Conservation (phyloP, 1,140 invertebrate species). For the Trachelipus rathkii region DNA sequence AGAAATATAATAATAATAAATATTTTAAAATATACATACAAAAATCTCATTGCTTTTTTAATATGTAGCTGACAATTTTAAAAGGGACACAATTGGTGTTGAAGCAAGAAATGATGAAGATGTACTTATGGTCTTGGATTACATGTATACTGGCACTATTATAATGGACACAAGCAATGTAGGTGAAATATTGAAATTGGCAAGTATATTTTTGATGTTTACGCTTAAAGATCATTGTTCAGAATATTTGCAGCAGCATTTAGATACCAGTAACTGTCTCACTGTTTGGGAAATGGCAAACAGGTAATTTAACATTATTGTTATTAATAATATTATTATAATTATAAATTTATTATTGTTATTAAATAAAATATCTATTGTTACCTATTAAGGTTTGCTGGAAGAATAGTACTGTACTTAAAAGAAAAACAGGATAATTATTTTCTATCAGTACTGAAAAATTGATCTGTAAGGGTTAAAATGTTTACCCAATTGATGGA, state of each 20-base stretch:
- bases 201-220: conserved; percentile 62
- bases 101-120: conserved; percentile 58
- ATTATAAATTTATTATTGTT: too few relatives aligned
- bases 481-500: too few relatives aligned
- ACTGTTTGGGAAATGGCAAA: conserved; percentile 56
- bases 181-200: conserved; percentile 59
- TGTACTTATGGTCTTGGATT: conserved; percentile 62
- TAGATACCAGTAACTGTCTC: conserved; percentile 62
- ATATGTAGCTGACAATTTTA: conserved; percentile 49
- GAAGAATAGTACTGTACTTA: too few relatives aligned
- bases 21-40: not conserved
- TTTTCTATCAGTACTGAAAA: too few relatives aligned
- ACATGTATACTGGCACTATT: conserved; percentile 64
- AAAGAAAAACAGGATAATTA: too few relatives aligned
- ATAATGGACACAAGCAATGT: conserved; percentile 61
- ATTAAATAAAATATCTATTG: too few relatives aligned
- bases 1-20: conserved; percentile 28
- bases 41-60: not conserved
- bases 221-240: conserved; percentile 63
- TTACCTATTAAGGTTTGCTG: too few relatives aligned
- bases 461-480: too few relatives aligned
- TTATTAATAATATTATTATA: too few relatives aligned
- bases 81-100: conserved; percentile 58
- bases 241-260: conserved; percentile 60
- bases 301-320: conserved; percentile 57